phyloP scores from a whole-genome alignment of 2,888 invertebrate species.

The Osedax frankpressi region DNA sequence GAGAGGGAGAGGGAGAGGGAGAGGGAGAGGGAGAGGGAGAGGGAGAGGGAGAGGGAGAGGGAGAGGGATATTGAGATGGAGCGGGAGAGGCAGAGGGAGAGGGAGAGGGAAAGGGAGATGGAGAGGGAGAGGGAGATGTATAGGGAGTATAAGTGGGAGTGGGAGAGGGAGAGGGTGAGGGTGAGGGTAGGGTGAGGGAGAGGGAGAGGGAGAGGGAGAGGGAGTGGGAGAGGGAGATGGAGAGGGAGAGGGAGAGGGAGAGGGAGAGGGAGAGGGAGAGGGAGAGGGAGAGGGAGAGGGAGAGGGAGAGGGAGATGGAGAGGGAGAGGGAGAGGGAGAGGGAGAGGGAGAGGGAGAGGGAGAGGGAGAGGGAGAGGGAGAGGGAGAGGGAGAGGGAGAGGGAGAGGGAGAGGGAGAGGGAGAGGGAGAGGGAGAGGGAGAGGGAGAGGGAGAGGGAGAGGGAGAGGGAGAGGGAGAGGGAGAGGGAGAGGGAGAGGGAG shows the following conservation, averaged over 20 bases:
- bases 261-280: constrained; percentile 8
- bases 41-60: neutral
- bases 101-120: neutral
- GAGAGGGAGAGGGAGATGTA: neutral
- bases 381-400: neutral
- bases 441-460: constrained; percentile 8
- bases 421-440: constrained; percentile 8
- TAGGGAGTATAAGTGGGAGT: neutral
- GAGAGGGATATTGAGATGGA: neutral
- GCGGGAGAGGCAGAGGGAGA: neutral
- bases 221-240: neutral
- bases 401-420: constrained; percentile 7
- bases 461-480: constrained; percentile 7
- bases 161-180: neutral
- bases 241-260: neutral
- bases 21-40: neutral
- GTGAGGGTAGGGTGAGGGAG: neutral
- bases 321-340: neutral
- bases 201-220: neutral
- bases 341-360: neutral
- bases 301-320: neutral
- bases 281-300: constrained; percentile 7
- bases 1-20: neutral
- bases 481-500: constrained; percentile 8
- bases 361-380: neutral